Base-by-base conservation (phyloP, 2,888 invertebrate species). In the Habrosyne pyritoides region DNA sequence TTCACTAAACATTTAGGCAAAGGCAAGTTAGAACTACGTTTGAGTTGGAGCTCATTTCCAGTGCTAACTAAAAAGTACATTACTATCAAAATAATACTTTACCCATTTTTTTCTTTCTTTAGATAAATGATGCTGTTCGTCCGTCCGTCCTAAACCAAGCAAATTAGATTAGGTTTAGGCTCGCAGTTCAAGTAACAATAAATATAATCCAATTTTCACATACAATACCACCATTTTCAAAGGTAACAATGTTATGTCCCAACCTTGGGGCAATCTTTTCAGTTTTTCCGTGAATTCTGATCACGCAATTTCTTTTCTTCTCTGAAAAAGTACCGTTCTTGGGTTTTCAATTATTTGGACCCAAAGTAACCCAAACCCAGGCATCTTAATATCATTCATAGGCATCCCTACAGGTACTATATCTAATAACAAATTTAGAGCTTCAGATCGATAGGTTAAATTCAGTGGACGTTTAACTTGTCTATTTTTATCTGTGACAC, bases 161-260 rank as follows among this genome's bases (percentile, higher is more conserved):
- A 18, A 21, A 50, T 28, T 26, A 49, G 14, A 49, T 50, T 30
- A 22, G 49, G 28, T 28, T 21, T 21, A 50, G 28, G 21, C 10
- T 26, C 28, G n/a, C 14, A 22, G 26, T 49, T 50, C 50, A 28
- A 18, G 30, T 50, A 50, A 50, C 50, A 50, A 50, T 50, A 50
- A 42, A n/a, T 50, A 50, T 30, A 50, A 30, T 50, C 50, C 50
- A 50, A 50, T 50, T 28, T 50, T 30, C 50, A 50, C 30, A 28
- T 28, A 50, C 50, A 50, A 50, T 50, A 50, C 50, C 30, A 21
- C n/a, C 5, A 50, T 12, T 14, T 28, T 12, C 10, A 18, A 50
- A 28, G 28, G 50, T 28, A 50, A 28, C 50, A 50, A 50, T 50
- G 50, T 8, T 49, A 49, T 30, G 28, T 50, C 18, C 21, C 21